Conservation (phyloP, 2,888 invertebrate species). For the Oeneis ivallda region DNA sequence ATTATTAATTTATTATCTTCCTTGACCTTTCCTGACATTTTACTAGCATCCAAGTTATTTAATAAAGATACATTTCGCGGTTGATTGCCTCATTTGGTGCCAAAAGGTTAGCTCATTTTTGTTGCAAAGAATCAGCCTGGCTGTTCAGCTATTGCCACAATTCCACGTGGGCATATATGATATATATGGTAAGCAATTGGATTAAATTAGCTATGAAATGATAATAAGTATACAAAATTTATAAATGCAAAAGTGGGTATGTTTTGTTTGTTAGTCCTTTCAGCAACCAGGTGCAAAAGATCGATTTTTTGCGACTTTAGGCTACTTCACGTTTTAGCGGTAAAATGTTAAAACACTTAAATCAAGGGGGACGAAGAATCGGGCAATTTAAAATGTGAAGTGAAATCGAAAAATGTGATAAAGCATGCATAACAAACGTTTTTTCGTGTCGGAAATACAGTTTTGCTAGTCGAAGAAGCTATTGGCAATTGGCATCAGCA, state of each 20-base stretch:
- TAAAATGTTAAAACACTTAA: not conserved
- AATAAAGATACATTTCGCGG: too few species aligned
- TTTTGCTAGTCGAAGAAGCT: slow-evolving; percentile 66
- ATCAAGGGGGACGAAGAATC: not conserved
- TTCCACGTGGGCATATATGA: too few species aligned
- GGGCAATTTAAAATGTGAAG: not conserved
- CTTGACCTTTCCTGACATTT: too few species aligned
- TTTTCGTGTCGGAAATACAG: slow-evolving; percentile 31
- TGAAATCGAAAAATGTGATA: slow-evolving; percentile 34
- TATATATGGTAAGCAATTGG: too few species aligned
- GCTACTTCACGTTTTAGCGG: not conserved
- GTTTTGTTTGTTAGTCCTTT: not conserved
- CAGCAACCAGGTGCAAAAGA: not conserved
- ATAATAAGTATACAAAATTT: too few species aligned
- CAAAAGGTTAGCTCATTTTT: too few species aligned
- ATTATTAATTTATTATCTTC: too few species aligned
- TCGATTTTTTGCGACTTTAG: not conserved
- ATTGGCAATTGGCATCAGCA: slow-evolving; percentile 67
- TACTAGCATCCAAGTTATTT: too few species aligned
- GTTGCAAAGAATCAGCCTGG: too few species aligned
- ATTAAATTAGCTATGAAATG: too few species aligned
- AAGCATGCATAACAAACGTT: slow-evolving; percentile 41
- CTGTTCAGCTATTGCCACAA: too few species aligned
- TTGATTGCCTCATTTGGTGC: too few species aligned
- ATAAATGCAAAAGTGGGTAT: not conserved